Percentiles rank a stretch among this genome's conserved stretches.
Conservation (phyloP, 1,140 invertebrate genomes). For the Lordiphosa mommai region DNA sequence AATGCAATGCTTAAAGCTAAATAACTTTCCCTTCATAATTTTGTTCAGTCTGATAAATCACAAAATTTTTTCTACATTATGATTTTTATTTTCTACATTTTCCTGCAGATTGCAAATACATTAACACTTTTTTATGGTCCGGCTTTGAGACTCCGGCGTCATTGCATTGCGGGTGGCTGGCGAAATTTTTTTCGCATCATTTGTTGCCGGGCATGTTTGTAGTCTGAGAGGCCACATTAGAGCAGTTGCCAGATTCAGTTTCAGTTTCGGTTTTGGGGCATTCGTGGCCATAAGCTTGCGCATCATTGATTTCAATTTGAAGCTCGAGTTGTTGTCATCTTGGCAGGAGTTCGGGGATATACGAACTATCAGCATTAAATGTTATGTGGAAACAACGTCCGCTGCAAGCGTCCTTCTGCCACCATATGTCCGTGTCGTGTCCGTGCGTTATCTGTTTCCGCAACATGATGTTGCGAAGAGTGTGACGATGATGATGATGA, state of each 20-base stretch:
- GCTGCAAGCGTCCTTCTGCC: slow-evolving; percentile 33
- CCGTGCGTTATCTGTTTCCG: slow-evolving; percentile 77
- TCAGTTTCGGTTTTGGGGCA: slow-evolving; percentile 34
- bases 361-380: slow-evolving; percentile 73
- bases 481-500: slow-evolving; percentile 40
- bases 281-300: slow-evolving; percentile 54
- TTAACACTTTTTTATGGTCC: slow-evolving; percentile 65
- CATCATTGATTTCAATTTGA: slow-evolving; percentile 77
- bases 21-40: slow-evolving; percentile 10
- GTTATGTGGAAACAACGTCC: slow-evolving; percentile 66
- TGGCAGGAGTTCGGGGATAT: slow-evolving; percentile 20
- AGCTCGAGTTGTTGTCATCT: slow-evolving; percentile 58
- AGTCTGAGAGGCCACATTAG: slow-evolving; percentile 56
- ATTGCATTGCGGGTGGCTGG: slow-evolving; percentile 49
- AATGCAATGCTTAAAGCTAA: not conserved
- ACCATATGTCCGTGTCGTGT: slow-evolving; percentile 52
- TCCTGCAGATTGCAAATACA: slow-evolving; percentile 53
- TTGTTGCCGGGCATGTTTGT: slow-evolving; percentile 38
- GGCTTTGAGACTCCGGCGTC: slow-evolving; percentile 36
- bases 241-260: slow-evolving; percentile 21
- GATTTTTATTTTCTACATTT: slow-evolving; percentile 22
- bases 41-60: not conserved
- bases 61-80: slow-evolving; percentile 1
- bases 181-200: slow-evolving; percentile 63
- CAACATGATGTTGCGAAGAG: slow-evolving; percentile 69